Evolutionary conservation across 1,140 invertebrate genomes (phyloP), one percentile per base, ranked within the genome.

Genomic region (Trichonephila inaurata): DNA sequence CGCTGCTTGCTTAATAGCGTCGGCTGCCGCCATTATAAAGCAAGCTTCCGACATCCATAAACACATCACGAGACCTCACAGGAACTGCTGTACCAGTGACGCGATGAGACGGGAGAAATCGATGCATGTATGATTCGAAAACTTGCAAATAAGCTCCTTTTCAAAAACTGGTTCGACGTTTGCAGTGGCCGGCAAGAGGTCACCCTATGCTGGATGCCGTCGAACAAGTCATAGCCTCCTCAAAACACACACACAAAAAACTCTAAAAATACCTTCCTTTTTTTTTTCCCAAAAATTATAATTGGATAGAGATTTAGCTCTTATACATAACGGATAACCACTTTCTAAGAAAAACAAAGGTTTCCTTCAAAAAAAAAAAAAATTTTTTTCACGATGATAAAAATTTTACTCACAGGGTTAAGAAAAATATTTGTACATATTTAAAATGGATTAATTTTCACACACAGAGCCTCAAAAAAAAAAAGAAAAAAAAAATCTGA

Each of bases 11-110:
- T 64, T 85, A 85, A 85, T 85, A 85, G 90, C 90, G 90, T 85
- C 90, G 90, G 62, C 24, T 40, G 66, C 90, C 90, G 90, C 90
- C 90, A 92, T 92, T 85, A 92, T 92, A 92, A 77, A 91, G 89
- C 89, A 81, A n/a, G 81, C 82, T 81, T 85, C 61, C 90, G 81
- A 85, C 90, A 92, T 66, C 77, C 90, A 92, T 92, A 92, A 92
- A 92, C 90, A 92, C 81, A 92, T 92, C 81, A 69, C 81, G 28
- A 12, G 60, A 64, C 44, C 69, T 90, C 66, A 72, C 28, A 91
- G 88, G 28, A 58, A 72, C 64, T 64, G 69, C 64, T 61, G 69
- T 61, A 61, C 88, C 40, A 89, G 64, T 24, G 88, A 81, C 69
- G 89, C 77, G 89, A 91, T 82, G 58, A 77, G 72, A 77, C 72